Evolutionary conservation across 2,797 vertebrate genomes (phyloP), one percentile per base, ranked within the genome.

Genomic region (Perodicticus potto): DNA sequence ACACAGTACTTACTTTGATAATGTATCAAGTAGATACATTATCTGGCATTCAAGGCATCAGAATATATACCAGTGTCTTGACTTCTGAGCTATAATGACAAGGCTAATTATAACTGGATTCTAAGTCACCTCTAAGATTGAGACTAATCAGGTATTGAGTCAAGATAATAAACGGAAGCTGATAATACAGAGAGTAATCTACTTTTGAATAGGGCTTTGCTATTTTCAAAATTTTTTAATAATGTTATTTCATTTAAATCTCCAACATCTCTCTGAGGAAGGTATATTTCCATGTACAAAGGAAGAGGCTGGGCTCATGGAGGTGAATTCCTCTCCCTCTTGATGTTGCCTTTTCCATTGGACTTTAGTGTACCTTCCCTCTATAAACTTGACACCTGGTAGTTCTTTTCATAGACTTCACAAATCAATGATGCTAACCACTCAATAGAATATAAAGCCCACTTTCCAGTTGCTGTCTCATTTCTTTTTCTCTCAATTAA

Each of bases 211-310:
- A 86, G 16, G 10, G 22, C 23, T 86, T 59, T 78, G 49, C 49
- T 93, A 37, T 34, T 86, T 92, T 86, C 53, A 19, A 70, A 61
- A 80, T 70, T 23, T 92, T 86, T 78, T 34, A 43, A 70, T 86
- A 69, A 45, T 23, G 10, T 67, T 76, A 92, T 59, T 59, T 67
- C 67, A 92, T 59, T 59, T 70, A 59, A 29, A 55, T 22, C 45
- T 67, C 29, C 49, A 69, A 34, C 29, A 45, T 22, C 69, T 73
- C 25, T 63, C 40, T 81, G 37, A 72, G 89, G 53, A 84, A 84
- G 45, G 14, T 49, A 84, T 82, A 7, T 85, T 92, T 57, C 20
- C 72, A 76, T 43, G 55, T 78, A 77, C 8, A 59, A 57, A 43
- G 32, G 9, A 78, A 80, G 55, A 87, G 55, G 81, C 83, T 25